Evolutionary conservation across 2,797 vertebrate genomes (phyloP).

Genomic region (Anisognathus igniventris): DNA sequence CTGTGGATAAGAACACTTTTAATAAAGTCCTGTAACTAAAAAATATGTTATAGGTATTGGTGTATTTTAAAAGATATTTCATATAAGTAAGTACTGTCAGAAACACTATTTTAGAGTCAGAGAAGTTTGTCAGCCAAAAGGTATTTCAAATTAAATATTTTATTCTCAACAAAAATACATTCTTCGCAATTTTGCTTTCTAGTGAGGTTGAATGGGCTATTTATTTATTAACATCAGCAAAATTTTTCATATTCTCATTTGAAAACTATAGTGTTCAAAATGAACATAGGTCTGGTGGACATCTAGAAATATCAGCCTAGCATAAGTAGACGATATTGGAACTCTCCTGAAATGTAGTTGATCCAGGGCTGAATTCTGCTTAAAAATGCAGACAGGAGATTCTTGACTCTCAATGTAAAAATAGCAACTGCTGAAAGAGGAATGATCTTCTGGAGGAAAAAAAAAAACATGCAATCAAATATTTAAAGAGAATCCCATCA

Average conservation of each 20-base stretch:
- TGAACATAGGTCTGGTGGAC: not conserved
- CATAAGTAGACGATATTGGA: not conserved
- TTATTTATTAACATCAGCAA: not conserved
- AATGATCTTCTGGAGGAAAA: not conserved
- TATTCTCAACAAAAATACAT: not conserved
- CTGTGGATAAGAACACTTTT: not conserved
- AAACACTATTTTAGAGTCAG: not conserved
- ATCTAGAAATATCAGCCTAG: not conserved
- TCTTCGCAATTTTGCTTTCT: not conserved
- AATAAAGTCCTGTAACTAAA: not conserved
- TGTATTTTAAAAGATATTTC: not conserved
- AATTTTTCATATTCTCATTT: not conserved
- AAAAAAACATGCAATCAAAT: not conserved
- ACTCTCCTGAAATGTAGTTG: not conserved
- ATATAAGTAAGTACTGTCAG: not conserved
- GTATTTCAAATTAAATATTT: not conserved
- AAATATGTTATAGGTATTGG: not conserved
- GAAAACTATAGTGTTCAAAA: not conserved
- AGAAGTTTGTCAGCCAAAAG: not conserved
- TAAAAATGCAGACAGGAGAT: not conserved
- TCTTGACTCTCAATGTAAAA: not conserved
- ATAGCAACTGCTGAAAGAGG: not conserved
- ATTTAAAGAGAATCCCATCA: not conserved
- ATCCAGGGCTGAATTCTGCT: not conserved
- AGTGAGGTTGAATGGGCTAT: not conserved